phyloP scores from a whole-genome alignment of 2,888 invertebrate species.

The Syrphus vitripennis region DNA sequence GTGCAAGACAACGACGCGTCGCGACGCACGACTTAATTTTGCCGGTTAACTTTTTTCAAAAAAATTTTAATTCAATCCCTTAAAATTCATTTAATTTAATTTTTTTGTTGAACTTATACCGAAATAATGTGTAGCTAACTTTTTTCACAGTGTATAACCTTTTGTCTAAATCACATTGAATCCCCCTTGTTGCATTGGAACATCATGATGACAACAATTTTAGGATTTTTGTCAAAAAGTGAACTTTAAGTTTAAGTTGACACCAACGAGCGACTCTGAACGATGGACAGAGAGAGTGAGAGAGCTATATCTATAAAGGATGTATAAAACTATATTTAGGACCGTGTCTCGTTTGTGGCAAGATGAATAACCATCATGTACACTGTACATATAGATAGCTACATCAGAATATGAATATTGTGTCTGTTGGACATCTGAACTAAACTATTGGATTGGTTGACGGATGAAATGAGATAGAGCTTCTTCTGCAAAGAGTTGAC shows the following conservation, averaged over 20 bases:
- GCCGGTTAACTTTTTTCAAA: too few relatives aligned
- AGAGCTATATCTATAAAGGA: neutral
- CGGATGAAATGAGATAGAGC: slow-evolving; percentile 66
- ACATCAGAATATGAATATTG: neutral
- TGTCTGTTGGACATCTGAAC: slow-evolving; percentile 43
- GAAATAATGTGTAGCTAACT: too few relatives aligned
- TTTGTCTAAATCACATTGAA: neutral
- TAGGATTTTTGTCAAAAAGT: slow-evolving; percentile 35
- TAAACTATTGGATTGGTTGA: slow-evolving; percentile 62
- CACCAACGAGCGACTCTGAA: neutral
- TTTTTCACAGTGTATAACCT: neutral
- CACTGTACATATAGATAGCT: neutral
- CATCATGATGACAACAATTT: slow-evolving; percentile 38
- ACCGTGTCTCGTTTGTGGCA: slow-evolving; percentile 28
- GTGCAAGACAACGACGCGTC: too few relatives aligned
- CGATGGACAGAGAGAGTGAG: neutral
- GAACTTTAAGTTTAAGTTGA: slow-evolving; percentile 66
- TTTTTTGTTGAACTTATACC: too few relatives aligned
- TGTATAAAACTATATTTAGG: slow-evolving; percentile 49
- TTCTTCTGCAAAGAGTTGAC: slow-evolving; percentile 50
- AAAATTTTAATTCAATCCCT: too few relatives aligned
- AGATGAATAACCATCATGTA: slow-evolving; percentile 23
- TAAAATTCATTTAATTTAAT: too few relatives aligned
- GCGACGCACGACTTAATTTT: too few relatives aligned
- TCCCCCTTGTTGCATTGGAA: neutral